Evolutionary conservation across 2,888 invertebrate species (phyloP).

Genomic region (Leptopilina myrica): DNA sequence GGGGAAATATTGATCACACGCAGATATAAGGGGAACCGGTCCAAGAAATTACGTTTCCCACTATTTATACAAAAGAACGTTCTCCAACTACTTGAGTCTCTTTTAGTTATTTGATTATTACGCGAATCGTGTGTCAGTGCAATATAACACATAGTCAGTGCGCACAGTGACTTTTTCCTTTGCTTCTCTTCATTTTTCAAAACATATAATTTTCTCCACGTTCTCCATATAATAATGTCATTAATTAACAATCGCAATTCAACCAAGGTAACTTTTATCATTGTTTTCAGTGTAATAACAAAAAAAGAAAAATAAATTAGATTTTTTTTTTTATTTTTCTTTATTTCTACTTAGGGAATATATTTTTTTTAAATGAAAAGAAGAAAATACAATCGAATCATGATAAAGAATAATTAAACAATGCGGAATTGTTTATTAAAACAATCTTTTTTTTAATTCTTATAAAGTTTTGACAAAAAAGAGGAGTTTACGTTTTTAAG

Average conservation of each 20-base stretch:
- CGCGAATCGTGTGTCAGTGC: slow-evolving; percentile 48
- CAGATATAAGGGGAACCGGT: slow-evolving; percentile 58
- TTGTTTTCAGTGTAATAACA: not conserved
- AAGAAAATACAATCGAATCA: no score
- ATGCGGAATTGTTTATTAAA: no score
- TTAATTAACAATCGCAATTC: slow-evolving; percentile 1
- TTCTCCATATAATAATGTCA: not conserved
- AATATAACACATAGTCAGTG: slow-evolving; percentile 33
- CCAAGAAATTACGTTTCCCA: slow-evolving; percentile 56
- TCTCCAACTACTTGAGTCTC: slow-evolving; percentile 53
- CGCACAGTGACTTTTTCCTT: slow-evolving; percentile 32
- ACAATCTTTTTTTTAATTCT: no score
- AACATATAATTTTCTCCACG: no score
- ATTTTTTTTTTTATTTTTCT: no score
- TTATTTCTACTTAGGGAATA: no score
- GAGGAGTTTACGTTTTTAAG: no score
- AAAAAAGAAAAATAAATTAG: not conserved
- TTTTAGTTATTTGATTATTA: slow-evolving; percentile 49
- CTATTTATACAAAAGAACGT: slow-evolving; percentile 52
- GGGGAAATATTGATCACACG: slow-evolving; percentile 45
- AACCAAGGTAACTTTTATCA: slow-evolving; percentile 43
- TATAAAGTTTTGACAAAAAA: no score
- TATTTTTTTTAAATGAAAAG: no score
- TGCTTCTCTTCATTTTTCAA: slow-evolving; percentile 24
- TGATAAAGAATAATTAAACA: no score